Evolutionary conservation across 92 coral and sea anemone species (phyloP).

Genomic region (Zoanthus gigantus): DNA sequence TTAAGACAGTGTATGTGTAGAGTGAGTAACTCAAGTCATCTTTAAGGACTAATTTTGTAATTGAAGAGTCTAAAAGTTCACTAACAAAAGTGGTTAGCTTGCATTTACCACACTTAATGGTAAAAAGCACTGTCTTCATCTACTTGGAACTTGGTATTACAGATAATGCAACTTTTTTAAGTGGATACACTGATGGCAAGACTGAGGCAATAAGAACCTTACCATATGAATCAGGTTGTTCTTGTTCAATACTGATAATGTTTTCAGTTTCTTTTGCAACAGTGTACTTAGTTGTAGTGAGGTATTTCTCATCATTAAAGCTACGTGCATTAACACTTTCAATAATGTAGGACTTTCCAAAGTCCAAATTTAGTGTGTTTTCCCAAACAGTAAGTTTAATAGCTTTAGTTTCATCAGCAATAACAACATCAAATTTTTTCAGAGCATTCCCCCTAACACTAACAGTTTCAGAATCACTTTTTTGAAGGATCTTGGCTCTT

Average conservation of each 20-base stretch:
- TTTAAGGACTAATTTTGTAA: constrained; percentile 37
- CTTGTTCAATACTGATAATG: constrained; percentile 35
- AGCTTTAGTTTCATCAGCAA: constrained; percentile 17
- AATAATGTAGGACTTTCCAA: constrained; percentile 18
- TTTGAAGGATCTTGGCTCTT: constrained; percentile 22
- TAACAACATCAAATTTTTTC: constrained; percentile 20
- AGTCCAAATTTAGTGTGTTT: constrained; percentile 13
- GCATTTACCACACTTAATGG: constrained; percentile 49
- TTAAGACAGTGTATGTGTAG: constrained; percentile 34
- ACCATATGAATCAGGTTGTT: constrained; percentile 29
- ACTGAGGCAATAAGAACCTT: constrained; percentile 25
- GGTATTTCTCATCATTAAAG: constrained; percentile 39
- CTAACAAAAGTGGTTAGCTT: constrained; percentile 26
- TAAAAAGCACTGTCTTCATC: constrained; percentile 13
- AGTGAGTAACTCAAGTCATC: constrained; percentile 2
- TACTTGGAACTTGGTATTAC: constrained; percentile 35
- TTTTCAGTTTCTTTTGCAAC: constrained; percentile 31
- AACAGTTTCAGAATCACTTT: constrained; percentile 9
- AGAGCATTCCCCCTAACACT: constrained; percentile 44
- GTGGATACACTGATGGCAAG: constrained; percentile 28
- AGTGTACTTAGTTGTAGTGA: constrained; percentile 27
- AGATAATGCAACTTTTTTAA: constrained; percentile 40
- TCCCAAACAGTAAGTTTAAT: constrained; percentile 50
- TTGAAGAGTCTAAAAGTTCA: constrained; percentile 25
- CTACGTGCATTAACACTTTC: constrained; percentile 24